Evolutionary conservation across 2,888 invertebrate species (phyloP).

Genomic region (Lampropteryx suffumata): DNA sequence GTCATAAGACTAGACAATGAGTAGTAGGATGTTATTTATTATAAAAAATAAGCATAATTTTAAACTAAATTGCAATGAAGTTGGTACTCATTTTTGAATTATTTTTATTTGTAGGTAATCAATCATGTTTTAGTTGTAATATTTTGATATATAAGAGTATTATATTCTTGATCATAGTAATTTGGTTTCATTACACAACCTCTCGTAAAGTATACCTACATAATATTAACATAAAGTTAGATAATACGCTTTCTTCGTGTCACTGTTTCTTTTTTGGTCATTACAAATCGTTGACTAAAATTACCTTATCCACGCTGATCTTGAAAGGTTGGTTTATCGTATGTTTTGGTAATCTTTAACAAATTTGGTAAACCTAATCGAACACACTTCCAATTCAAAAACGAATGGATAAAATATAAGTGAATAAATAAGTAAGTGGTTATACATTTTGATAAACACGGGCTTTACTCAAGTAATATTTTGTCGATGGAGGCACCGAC

Average conservation of each 20-base stretch:
- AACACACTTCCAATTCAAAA: too few species aligned
- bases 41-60: constrained; percentile 32
- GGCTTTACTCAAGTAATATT: too few species aligned
- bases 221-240: not conserved
- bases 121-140: constrained; percentile 45
- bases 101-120: constrained; percentile 37
- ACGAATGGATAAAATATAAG: too few species aligned
- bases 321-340: too few species aligned
- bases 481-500: too few species aligned
- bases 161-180: constrained; percentile 48
- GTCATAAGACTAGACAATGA: constrained; percentile 13
- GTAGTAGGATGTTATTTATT: constrained; percentile 32
- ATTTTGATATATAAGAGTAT: constrained; percentile 58
- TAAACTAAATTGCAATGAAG: constrained; percentile 23
- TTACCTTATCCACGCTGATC: too few species aligned
- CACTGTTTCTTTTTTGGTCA: not conserved
- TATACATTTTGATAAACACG: too few species aligned
- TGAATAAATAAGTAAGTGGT: too few species aligned
- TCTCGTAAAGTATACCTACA: not conserved
- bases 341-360: too few species aligned
- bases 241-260: too few species aligned
- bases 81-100: constrained; percentile 32
- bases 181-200: constrained; percentile 39
- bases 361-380: too few species aligned
- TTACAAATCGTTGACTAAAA: too few species aligned